Evolutionary conservation across 2,888 invertebrate genomes (phyloP).

Genomic region (Hemithea aestivaria): DNA sequence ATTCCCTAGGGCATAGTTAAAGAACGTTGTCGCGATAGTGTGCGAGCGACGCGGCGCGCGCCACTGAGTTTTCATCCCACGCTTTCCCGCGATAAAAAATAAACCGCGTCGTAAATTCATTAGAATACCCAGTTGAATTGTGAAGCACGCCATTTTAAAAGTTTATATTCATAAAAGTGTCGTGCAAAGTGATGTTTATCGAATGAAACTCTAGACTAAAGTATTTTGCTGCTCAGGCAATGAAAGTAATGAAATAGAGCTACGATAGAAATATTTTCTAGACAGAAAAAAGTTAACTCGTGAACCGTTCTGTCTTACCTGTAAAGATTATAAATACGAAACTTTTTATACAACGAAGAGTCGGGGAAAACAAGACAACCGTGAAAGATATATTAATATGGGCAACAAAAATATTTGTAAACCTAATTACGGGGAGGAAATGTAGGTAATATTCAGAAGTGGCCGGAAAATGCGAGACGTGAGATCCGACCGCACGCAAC

Average conservation of each 20-base stretch:
- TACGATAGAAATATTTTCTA: too few relatives aligned
- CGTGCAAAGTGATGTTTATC: slow-evolving; percentile 13
- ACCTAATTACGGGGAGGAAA: slow-evolving; percentile 59
- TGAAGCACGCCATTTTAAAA: slow-evolving; percentile 10
- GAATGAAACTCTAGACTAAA: slow-evolving; percentile 8
- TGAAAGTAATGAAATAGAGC: too few relatives aligned
- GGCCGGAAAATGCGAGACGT: slow-evolving; percentile 49
- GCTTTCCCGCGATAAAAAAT: background rate
- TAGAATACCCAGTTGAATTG: slow-evolving; percentile 15
- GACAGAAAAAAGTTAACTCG: background rate
- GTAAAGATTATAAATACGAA: background rate
- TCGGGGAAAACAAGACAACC: slow-evolving; percentile 50
- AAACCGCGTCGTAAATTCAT: slow-evolving; percentile 8
- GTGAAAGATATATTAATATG: slow-evolving; percentile 56
- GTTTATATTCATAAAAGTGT: slow-evolving; percentile 20
- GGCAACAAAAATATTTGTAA: slow-evolving; percentile 59
- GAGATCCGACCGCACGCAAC: slow-evolving; percentile 47
- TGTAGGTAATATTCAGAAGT: slow-evolving; percentile 51
- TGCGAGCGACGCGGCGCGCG: too few relatives aligned
- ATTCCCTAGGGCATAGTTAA: slow-evolving; percentile 22
- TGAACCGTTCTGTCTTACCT: background rate
- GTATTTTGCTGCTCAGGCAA: slow-evolving; percentile 7
- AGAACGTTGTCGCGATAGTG: slow-evolving; percentile 11
- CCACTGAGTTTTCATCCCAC: background rate
- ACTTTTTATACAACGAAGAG: slow-evolving; percentile 1